Percentiles rank a stretch among this genome's conserved stretches.
phyloP scores from a whole-genome alignment of 2,113 vertebrate genomes.

The Vombatus ursinus region DNA sequence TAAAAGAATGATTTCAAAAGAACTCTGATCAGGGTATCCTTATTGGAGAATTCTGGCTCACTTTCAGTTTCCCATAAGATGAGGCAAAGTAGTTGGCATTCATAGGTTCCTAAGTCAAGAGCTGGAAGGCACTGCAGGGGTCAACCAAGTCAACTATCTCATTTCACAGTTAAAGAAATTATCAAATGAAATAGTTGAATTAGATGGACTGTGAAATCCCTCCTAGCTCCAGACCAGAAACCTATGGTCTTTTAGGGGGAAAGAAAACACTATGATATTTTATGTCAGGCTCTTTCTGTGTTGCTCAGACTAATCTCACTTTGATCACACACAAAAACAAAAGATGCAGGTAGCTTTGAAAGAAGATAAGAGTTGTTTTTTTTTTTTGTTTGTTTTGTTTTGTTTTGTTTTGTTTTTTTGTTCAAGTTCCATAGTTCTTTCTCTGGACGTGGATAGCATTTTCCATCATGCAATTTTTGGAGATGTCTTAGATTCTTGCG shows the following conservation, averaged over 20 bases:
- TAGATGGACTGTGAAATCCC: background rate
- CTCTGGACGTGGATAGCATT: too few relatives aligned
- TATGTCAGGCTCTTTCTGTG: background rate
- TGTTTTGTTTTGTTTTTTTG: too few relatives aligned
- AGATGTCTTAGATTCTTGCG: too few relatives aligned
- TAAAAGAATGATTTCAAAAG: background rate
- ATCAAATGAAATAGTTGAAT: background rate
- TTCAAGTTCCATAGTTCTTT: too few relatives aligned
- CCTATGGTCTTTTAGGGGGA: background rate
- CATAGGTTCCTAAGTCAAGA: background rate
- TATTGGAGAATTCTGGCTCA: background rate
- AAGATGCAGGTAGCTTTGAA: background rate
- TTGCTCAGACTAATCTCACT: background rate
- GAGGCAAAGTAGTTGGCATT: background rate
- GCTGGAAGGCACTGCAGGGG: background rate
- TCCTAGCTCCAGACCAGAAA: background rate
- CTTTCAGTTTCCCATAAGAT: background rate
- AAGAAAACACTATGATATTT: background rate
- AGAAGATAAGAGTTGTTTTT: background rate
- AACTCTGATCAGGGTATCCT: background rate
- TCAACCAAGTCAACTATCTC: background rate
- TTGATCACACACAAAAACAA: background rate
- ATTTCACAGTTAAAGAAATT: background rate
- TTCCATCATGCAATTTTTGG: too few relatives aligned
- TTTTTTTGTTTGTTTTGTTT: too few relatives aligned